A percentile compares a stretch with the other conserved stretches of the same genome.
Evolutionary conservation across 2,888 invertebrate species (phyloP).

Genomic region (Hyalella azteca): DNA sequence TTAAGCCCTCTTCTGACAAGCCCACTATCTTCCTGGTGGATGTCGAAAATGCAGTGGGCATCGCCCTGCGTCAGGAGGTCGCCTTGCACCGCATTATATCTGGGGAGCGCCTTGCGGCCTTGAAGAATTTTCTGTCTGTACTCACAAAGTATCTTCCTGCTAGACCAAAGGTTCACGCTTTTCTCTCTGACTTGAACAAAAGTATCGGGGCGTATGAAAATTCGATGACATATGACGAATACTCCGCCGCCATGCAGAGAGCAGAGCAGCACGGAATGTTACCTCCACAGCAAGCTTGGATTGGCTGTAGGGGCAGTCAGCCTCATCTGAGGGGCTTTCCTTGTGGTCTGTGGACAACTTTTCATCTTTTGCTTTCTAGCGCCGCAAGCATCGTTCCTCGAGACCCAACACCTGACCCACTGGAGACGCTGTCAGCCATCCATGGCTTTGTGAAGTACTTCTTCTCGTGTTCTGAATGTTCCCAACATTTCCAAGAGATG

Average conservation of each 20-base stretch:
- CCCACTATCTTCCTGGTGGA: constrained; percentile 75
- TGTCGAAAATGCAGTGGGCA: constrained; percentile 83
- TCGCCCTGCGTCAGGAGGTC: constrained; percentile 83
- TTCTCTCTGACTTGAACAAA: constrained; percentile 70
- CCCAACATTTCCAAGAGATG: constrained; percentile 88
- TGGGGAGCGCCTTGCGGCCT: constrained; percentile 74
- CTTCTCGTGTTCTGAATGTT: constrained; percentile 92
- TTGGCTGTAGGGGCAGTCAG: constrained; percentile 82
- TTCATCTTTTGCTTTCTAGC: constrained; percentile 87
- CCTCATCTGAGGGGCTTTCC: constrained; percentile 82
- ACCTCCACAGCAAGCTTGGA: constrained; percentile 67
- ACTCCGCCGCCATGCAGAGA: constrained; percentile 49
- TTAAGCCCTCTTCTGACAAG: constrained; percentile 41
- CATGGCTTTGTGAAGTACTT: constrained; percentile 87
- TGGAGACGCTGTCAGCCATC: constrained; percentile 80
- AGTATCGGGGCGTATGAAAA: constrained; percentile 64
- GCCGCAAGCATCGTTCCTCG: constrained; percentile 66
- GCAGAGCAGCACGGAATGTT: constrained; percentile 41
- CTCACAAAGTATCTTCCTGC: constrained; percentile 82
- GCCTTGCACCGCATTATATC: constrained; percentile 73
- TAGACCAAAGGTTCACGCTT: constrained; percentile 71
- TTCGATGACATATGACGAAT: constrained; percentile 29
- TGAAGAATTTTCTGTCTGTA: constrained; percentile 76
- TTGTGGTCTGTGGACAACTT: constrained; percentile 93
- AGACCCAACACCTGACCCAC: constrained; percentile 63